Conservation (phyloP, 2,113 vertebrate species). For the Neopipo cinnamomea region DNA sequence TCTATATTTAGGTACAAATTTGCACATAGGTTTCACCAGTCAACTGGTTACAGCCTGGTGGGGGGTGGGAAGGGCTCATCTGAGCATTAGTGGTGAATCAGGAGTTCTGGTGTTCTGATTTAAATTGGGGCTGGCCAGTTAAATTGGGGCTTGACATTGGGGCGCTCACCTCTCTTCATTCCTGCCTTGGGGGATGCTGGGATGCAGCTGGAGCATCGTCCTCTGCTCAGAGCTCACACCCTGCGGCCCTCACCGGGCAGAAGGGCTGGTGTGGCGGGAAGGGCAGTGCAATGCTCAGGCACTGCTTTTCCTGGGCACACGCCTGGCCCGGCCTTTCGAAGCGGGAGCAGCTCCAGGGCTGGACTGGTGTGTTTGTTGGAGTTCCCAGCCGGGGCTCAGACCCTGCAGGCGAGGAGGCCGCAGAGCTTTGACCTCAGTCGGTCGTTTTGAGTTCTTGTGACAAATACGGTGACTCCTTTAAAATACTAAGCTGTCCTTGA, state of each 20-base stretch:
- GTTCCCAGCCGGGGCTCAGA: not conserved
- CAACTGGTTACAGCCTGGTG: not conserved
- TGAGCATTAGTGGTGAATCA: not conserved
- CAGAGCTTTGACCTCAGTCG: not conserved
- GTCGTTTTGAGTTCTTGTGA: not conserved
- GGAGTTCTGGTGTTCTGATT: not conserved
- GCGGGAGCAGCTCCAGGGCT: not conserved
- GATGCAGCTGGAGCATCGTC: not conserved
- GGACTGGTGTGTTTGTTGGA: not conserved
- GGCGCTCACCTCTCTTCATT: not conserved
- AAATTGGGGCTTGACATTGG: not conserved
- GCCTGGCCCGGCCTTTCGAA: not conserved
- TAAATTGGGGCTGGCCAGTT: not conserved
- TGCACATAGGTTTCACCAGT: not conserved
- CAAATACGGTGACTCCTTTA: not conserved
- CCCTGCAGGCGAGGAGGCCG: not conserved
- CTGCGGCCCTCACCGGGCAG: fast-evolving
- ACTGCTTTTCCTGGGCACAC: not conserved
- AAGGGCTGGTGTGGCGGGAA: not conserved
- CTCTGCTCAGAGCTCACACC: not conserved
- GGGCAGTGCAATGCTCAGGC: not conserved
- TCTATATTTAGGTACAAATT: slow-evolving; percentile 31
- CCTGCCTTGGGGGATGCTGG: not conserved
- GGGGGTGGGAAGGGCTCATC: not conserved
- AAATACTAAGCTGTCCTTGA: not conserved